Base-by-base conservation (phyloP, 2,888 invertebrate species). In the Stomorhina lunata region DNA sequence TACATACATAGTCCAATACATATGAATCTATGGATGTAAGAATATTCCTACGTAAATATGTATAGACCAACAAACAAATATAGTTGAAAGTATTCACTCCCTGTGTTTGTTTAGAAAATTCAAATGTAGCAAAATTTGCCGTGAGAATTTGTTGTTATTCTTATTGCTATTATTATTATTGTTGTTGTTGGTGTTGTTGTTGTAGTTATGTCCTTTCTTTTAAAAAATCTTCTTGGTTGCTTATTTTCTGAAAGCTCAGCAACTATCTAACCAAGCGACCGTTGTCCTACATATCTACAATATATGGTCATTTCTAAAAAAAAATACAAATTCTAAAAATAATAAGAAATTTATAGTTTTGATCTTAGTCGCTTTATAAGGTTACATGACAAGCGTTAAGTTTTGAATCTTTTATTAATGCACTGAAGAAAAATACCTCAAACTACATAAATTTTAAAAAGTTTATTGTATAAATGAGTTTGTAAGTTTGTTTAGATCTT, bases 101-200 rank as follows among this genome's bases (percentile, higher is more conserved):
- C 20, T 55, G 40, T 66, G 65, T 59, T 76, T 71, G 57, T 50
- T 69, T 71, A 72, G 71, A 71, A 80, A 80, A 71, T 65, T 66
- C 34, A 71, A 55, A 53, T 75, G 61, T 66, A 61, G 66, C 43
- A 77, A 72, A 45, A 63, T 66, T 77, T 83, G 81, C 73, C 73
- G 77, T 80, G 75, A 75, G 69, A 80, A 80, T 43, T 53, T 66
- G 37, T 69, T 69, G 29, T 50, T 73, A n/a, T 57, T 75, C 15
- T 63, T 65, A 34, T 32, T 50, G 10, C 25, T 45, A 15, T 32
- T 50, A 17, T 17, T 45, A 25, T 34, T 29, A 17, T 25, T 10
- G 12, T 48, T 29, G 32, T 22, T 43, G 43, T 59, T 29, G 32
- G 12, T 43, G 43, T 59, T 59, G 15, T 63, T 71, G 57, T 57